Evolutionary conservation across 2,888 invertebrate species (phyloP).

Genomic region (Ormyrus rosae): DNA sequence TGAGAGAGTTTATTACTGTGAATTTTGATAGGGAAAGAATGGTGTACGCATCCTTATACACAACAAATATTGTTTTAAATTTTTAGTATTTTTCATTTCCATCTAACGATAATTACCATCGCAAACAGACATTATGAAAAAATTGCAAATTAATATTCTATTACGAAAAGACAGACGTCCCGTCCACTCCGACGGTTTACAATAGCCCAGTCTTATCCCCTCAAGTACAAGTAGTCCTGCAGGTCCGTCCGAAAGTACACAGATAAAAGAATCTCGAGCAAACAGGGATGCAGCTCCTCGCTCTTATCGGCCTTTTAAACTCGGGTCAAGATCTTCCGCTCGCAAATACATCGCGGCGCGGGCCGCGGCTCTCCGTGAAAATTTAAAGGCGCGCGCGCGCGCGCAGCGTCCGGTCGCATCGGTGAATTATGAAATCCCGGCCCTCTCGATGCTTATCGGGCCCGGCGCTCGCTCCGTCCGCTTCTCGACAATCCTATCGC

Average conservation of each 20-base stretch:
- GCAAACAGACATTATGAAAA: no score
- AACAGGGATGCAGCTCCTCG: background rate
- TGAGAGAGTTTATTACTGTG: no score
- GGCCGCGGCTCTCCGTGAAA: conserved; percentile 11
- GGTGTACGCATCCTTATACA: no score
- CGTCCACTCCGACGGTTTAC: background rate
- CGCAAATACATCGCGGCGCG: conserved; percentile 8
- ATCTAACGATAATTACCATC: no score
- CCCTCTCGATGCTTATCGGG: conserved; percentile 59
- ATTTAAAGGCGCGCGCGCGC: conserved; percentile 21
- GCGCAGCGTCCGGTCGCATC: conserved; percentile 47
- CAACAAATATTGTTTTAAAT: no score
- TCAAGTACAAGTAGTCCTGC: conserved; percentile 7
- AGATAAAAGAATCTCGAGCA: conserved; percentile 14
- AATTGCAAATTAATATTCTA: no score
- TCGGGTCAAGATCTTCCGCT: conserved; percentile 39
- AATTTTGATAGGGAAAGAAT: no score
- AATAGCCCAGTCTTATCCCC: background rate
- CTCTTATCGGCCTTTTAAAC: conserved; percentile 36
- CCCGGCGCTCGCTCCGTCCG: conserved; percentile 49
- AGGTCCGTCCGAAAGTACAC: background rate
- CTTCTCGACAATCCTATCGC: conserved; percentile 71
- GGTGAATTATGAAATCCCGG: conserved; percentile 57
- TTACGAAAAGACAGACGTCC: no score
- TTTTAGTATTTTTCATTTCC: no score